Evolutionary conservation across 1,140 invertebrate genomes (phyloP).

Genomic region (Neuroterus valhalla): DNA sequence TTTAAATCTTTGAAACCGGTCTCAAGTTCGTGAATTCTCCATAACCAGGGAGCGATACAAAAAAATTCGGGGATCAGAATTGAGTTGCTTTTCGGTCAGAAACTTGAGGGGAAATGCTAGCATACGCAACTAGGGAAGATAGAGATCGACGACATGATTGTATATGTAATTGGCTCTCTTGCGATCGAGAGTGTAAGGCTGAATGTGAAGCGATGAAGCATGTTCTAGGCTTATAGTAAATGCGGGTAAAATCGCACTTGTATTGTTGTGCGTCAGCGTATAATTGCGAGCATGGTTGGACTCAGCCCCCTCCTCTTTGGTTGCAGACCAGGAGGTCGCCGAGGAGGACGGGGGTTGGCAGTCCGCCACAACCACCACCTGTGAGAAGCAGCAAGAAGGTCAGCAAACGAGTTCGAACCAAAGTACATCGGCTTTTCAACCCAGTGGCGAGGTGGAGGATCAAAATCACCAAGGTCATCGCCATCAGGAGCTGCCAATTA

Average conservation of each 20-base stretch:
- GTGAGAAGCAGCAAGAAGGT: constrained; percentile 55
- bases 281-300: constrained; percentile 56
- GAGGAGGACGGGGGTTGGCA: constrained; percentile 75
- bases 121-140: not conserved
- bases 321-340: constrained; percentile 75
- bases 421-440: constrained; percentile 59
- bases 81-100: not conserved
- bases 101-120: not conserved
- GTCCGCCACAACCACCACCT: constrained; percentile 62
- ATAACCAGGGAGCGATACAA: not conserved
- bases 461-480: constrained; percentile 43
- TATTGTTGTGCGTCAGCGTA: constrained; percentile 24
- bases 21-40: not conserved
- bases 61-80: not conserved
- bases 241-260: constrained; percentile 24
- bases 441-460: constrained; percentile 39
- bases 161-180: not conserved
- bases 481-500: constrained; percentile 64
- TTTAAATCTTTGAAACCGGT: not conserved
- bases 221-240: constrained; percentile 20
- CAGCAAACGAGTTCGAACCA: constrained; percentile 50
- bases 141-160: not conserved
- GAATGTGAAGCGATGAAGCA: constrained; percentile 3
- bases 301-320: constrained; percentile 76
- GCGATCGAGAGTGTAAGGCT: not conserved